phyloP scores from a whole-genome alignment of 2,113 vertebrate genomes.

The Ceyx melanurus region DNA sequence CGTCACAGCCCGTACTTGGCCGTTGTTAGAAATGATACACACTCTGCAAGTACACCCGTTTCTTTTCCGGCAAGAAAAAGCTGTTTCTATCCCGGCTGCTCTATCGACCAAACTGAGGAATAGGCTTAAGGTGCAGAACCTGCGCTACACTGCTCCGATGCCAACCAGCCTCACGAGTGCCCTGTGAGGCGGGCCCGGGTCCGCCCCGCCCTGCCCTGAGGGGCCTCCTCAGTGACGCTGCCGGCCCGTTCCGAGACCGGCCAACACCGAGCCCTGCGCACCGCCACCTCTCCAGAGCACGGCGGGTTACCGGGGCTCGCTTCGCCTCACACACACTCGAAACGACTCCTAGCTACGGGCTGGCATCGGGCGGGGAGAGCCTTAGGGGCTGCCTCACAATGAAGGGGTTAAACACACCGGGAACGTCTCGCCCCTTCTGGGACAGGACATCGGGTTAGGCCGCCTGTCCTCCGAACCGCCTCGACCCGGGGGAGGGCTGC shows the following conservation, averaged over 20 bases:
- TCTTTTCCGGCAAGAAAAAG: too few species aligned
- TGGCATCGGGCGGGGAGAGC: not conserved
- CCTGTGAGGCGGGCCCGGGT: not conserved
- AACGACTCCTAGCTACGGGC: not conserved
- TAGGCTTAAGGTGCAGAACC: fast-evolving
- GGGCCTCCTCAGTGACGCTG: not conserved
- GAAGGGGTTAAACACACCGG: not conserved
- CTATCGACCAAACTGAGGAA: not conserved
- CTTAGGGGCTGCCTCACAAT: not conserved
- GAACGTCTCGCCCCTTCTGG: not conserved
- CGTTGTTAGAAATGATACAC: fast-evolving
- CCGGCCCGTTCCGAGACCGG: too few species aligned
- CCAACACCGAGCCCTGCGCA: not conserved
- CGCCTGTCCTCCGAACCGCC: not conserved
- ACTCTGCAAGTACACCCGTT: not conserved
- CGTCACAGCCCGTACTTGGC: fast-evolving
- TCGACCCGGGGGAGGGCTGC: fast-evolving
- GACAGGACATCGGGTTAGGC: too few species aligned
- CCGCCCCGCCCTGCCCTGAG: not conserved
- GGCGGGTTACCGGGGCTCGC: too few species aligned
- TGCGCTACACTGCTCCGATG: fast-evolving
- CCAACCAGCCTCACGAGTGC: not conserved
- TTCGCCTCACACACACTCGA: not conserved
- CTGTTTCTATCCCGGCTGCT: not conserved
- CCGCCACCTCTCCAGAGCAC: not conserved